Conservation (phyloP, 2,888 invertebrate species). For the Megalurothrips usitatus region DNA sequence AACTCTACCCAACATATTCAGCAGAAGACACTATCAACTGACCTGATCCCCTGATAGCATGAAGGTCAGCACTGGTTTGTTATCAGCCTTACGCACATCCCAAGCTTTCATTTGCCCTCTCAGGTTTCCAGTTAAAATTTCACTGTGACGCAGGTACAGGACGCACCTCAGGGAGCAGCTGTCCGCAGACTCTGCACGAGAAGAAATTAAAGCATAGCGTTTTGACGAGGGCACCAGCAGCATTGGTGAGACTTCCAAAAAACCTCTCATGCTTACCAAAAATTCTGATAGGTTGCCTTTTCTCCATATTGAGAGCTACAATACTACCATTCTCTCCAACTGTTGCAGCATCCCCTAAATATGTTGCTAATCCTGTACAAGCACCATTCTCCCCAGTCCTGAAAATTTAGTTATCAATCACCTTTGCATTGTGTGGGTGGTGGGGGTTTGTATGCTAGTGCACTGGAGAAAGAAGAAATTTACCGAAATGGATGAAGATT, state of each 20-base stretch:
- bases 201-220: conserved; percentile 9
- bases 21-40: conserved; percentile 41
- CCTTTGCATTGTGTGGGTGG: background rate
- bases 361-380: conserved; percentile 70
- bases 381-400: conserved; percentile 53
- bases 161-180: conserved; percentile 75
- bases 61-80: conserved; percentile 65
- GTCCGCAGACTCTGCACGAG: conserved; percentile 62
- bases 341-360: conserved; percentile 73
- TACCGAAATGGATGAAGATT: conserved; percentile 61
- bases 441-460: too few relatives aligned
- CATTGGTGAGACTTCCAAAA: too few relatives aligned
- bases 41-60: conserved; percentile 60
- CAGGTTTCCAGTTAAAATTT: conserved; percentile 80
- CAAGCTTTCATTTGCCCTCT: conserved; percentile 86
- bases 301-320: conserved; percentile 53
- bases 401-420: conserved; percentile 34
- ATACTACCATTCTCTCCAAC: conserved; percentile 81
- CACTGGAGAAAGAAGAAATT: conserved; percentile 37
- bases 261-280: conserved; percentile 50
- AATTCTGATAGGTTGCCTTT: conserved; percentile 49
- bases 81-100: conserved; percentile 65
- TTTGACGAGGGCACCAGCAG: background rate
- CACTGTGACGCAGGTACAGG: conserved; percentile 66
- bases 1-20: background rate